These are phyloP conservation scores for Brenthis daphne DNA, from an alignment of 2,888 invertebrate species.

Conservation along the genomic window DNA sequence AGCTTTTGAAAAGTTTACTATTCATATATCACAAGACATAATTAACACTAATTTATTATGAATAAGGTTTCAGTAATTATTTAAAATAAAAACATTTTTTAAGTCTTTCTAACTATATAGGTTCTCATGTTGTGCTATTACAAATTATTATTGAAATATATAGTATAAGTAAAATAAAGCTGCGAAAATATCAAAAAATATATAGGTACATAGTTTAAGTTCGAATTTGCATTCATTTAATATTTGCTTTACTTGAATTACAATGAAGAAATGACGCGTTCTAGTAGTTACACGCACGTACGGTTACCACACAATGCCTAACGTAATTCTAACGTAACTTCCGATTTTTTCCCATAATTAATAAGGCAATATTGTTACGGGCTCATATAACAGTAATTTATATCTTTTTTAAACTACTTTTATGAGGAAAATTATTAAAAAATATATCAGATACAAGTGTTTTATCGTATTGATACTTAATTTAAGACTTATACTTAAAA, in stretches of 20 bases:
- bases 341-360: slow-evolving; percentile 51
- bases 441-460: background rate
- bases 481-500: too few species aligned
- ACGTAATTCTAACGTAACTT: slow-evolving; percentile 34
- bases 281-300: slow-evolving; percentile 11
- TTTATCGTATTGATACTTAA: too few species aligned
- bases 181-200: too few species aligned
- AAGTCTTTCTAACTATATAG: too few species aligned
- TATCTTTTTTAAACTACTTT: background rate
- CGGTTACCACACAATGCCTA: slow-evolving; percentile 30
- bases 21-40: too few species aligned
- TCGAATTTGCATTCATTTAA: background rate
- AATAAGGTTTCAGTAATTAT: too few species aligned
- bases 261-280: slow-evolving; percentile 12
- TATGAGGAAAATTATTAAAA: background rate
- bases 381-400: slow-evolving; percentile 25
- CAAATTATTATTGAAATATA: too few species aligned
- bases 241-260: background rate
- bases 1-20: background rate
- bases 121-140: too few species aligned
- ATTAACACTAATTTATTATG: too few species aligned
- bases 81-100: too few species aligned
- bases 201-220: too few species aligned
- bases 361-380: slow-evolving; percentile 34
- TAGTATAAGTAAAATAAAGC: too few species aligned